Evolutionary conservation across 1,140 invertebrate species (phyloP).

Genomic region (Cheumatopsyche charites): DNA sequence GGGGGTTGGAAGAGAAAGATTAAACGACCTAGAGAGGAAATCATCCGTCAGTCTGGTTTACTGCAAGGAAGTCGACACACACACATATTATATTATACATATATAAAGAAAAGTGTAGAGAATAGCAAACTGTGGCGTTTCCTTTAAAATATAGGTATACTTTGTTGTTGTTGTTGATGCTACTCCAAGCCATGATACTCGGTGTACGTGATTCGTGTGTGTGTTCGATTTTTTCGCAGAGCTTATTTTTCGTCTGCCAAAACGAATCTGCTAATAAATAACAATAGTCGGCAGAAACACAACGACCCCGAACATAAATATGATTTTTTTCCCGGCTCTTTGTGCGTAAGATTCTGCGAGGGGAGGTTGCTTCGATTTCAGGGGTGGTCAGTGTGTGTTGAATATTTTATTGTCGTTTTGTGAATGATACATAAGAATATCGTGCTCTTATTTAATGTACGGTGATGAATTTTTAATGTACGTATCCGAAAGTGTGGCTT

Average conservation of each 20-base stretch:
- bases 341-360: not conserved
- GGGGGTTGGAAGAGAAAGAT: conserved; percentile 21
- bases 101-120: not conserved
- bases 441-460: too few species aligned
- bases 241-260: conserved; percentile 20
- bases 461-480: too few species aligned
- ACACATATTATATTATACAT: not conserved
- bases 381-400: too few species aligned
- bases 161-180: not conserved
- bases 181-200: not conserved
- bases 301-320: conserved; percentile 14
- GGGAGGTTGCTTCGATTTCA: not conserved
- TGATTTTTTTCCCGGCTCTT: not conserved
- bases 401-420: too few species aligned
- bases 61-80: conserved; percentile 23
- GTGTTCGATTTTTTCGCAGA: not conserved
- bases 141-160: conserved; percentile 22
- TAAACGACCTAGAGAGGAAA: conserved; percentile 29
- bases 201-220: not conserved
- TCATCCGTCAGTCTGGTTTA: conserved; percentile 33
- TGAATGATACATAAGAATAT: too few species aligned
- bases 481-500: too few species aligned
- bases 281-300: conserved; percentile 20
- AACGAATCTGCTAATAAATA: conserved; percentile 22
- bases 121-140: not conserved